Evolutionary conservation across 2,113 vertebrate species (phyloP).

Genomic region (Pogonocichla stellata): DNA sequence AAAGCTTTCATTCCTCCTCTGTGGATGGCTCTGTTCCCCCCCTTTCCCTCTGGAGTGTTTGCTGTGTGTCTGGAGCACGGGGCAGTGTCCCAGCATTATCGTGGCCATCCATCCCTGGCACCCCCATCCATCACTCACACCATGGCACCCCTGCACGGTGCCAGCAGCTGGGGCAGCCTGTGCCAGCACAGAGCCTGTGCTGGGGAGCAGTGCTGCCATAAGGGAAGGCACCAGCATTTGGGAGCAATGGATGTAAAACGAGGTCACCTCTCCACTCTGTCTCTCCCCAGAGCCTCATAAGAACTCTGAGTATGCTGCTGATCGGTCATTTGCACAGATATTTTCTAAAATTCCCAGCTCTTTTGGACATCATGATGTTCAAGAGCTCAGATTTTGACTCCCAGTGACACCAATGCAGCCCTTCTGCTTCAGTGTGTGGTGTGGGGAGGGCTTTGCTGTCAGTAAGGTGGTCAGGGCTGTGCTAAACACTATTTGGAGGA

Average conservation of each 20-base stretch:
- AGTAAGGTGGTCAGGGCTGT: background rate
- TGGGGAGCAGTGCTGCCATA: accelerated
- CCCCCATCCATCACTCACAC: background rate
- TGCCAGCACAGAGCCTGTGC: background rate
- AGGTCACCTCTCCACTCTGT: no score
- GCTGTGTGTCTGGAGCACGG: background rate
- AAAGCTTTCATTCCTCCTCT: background rate
- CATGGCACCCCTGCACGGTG: background rate
- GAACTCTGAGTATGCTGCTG: background rate
- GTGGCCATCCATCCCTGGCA: background rate
- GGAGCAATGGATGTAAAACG: background rate
- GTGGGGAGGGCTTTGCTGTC: background rate
- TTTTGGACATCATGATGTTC: background rate
- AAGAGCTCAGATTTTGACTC: background rate
- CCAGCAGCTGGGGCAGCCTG: background rate
- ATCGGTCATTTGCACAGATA: background rate
- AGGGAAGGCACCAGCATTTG: background rate
- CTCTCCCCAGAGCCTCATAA: accelerated
- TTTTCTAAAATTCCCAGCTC: background rate
- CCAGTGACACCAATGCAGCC: accelerated
- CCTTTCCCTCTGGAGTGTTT: background rate
- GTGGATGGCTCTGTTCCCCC: background rate
- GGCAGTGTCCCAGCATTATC: background rate
- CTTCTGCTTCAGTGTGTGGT: accelerated
- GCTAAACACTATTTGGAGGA: background rate